phyloP scores from a whole-genome alignment of 2,888 invertebrate species.

The Pyrgus malvae region DNA sequence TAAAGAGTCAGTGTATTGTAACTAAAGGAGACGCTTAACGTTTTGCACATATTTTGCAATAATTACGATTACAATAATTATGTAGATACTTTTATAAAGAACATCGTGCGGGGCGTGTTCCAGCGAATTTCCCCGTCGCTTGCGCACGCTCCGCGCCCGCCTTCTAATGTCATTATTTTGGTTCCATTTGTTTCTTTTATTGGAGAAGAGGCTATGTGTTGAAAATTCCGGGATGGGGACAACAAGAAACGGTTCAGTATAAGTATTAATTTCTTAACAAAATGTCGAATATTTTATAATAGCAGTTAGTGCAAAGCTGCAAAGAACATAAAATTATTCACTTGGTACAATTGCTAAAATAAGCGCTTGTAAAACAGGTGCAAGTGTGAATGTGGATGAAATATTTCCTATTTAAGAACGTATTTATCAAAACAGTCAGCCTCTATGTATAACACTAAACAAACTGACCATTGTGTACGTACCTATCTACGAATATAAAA shows the following conservation, averaged over 20 bases:
- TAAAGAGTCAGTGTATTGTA: constrained; percentile 71
- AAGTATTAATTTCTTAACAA: background rate
- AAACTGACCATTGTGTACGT: background rate
- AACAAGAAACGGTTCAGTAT: constrained; percentile 34
- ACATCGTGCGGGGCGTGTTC: constrained; percentile 47
- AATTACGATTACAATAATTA: constrained; percentile 67
- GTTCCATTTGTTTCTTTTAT: constrained; percentile 8
- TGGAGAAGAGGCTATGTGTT: constrained; percentile 37
- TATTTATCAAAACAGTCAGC: background rate
- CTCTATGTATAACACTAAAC: background rate
- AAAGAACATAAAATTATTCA: background rate
- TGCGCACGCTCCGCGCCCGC: constrained; percentile 44
- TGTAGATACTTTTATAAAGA: constrained; percentile 63
- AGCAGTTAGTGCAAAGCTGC: background rate
- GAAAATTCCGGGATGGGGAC: constrained; percentile 34
- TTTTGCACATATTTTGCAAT: constrained; percentile 81
- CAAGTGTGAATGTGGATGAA: background rate
- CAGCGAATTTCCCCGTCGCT: constrained; percentile 61
- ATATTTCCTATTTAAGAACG: background rate
- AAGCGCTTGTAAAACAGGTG: constrained; percentile 14
- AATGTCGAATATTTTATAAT: background rate
- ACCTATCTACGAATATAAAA: background rate
- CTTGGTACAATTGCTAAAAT: background rate
- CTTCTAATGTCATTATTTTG: constrained; percentile 18
- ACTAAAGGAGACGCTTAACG: constrained; percentile 73